These are phyloP conservation scores for Catagonus wagneri DNA, from an alignment of 2,113 vertebrate genomes.

Conservation along the genomic window DNA sequence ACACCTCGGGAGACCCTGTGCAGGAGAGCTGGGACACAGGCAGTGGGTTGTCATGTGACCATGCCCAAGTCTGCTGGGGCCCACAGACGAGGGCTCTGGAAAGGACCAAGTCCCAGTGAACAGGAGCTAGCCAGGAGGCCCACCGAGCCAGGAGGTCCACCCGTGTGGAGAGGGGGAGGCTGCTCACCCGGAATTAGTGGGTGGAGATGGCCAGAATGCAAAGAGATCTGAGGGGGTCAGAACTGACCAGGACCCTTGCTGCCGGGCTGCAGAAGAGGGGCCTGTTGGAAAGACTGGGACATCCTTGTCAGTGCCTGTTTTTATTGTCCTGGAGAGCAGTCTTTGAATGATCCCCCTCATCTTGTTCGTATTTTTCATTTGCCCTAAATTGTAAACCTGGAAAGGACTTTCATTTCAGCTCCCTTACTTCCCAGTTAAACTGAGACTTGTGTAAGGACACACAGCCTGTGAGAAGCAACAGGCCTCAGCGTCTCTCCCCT, in stretches of 20 bases:
- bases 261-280: background rate
- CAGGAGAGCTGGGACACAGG: background rate
- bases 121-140: background rate
- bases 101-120: background rate
- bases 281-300: rapidly evolving
- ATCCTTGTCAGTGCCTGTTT: too few relatives aligned
- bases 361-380: background rate
- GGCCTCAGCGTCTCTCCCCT: background rate
- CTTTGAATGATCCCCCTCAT: background rate
- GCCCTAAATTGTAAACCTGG: background rate
- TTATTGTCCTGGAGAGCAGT: background rate
- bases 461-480: background rate
- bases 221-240: too few relatives aligned
- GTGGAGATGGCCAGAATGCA: too few relatives aligned
- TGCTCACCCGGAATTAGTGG: background rate
- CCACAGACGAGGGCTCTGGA: background rate
- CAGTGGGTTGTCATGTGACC: background rate
- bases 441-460: background rate
- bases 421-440: background rate
- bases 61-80: background rate
- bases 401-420: background rate
- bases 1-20: too few relatives aligned
- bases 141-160: rapidly evolving
- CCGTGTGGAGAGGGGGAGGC: background rate
- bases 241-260: background rate